A percentile compares a stretch with the other conserved stretches of the same genome.
phyloP scores from a whole-genome alignment of 2,888 invertebrate genomes.

The Sycophila texana region DNA sequence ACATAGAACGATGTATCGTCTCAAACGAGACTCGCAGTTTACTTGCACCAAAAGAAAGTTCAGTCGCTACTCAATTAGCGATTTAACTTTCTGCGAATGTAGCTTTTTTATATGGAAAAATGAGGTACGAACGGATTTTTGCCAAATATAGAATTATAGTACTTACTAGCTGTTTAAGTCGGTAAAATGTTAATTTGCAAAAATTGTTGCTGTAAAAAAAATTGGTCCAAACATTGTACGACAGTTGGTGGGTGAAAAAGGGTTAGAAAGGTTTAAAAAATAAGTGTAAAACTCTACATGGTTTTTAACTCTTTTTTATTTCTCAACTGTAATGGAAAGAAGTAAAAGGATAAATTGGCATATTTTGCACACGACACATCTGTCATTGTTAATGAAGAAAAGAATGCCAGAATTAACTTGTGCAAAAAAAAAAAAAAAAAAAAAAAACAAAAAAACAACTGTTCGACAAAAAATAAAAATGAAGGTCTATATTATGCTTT shows the following conservation, averaged over 20 bases:
- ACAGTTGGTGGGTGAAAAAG: constrained; percentile 44
- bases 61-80: constrained; percentile 59
- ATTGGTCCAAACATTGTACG: constrained; percentile 43
- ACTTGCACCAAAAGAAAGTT: constrained; percentile 63
- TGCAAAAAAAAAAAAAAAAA: constrained; percentile 21
- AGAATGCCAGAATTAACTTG: neutral
- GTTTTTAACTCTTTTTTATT: constrained; percentile 38
- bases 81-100: constrained; percentile 61
- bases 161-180: constrained; percentile 71
- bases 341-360: constrained; percentile 25
- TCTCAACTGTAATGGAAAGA: constrained; percentile 46
- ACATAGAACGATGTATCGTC: constrained; percentile 31
- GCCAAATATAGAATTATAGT: constrained; percentile 73
- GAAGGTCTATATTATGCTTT: constrained; percentile 48
- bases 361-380: constrained; percentile 32
- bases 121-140: constrained; percentile 68
- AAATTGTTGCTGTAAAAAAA: constrained; percentile 43
- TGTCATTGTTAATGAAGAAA: constrained; percentile 15
- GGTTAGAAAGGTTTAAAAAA: constrained; percentile 16
- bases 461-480: constrained; percentile 45
- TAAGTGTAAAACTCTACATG: constrained; percentile 14
- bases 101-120: constrained; percentile 73
- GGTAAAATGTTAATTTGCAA: constrained; percentile 49
- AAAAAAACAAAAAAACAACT: constrained; percentile 28
- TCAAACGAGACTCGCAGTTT: constrained; percentile 51